Base-by-base conservation (phyloP, 2,888 invertebrate species). In the Idaea dimidiata region DNA sequence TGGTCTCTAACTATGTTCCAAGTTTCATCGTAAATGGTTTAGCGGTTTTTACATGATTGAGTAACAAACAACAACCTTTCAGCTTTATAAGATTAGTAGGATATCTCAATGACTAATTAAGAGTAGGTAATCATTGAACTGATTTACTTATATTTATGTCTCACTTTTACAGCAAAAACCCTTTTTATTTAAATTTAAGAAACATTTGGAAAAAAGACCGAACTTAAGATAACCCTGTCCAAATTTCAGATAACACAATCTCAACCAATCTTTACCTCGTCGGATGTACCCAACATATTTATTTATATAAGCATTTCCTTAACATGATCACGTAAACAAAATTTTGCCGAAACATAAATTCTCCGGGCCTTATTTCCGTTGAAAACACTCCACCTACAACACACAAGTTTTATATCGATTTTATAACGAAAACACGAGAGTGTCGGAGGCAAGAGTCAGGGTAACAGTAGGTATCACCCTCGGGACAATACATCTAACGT, bases 401-500 rank as follows among this genome's bases (percentile, higher is more conserved):
- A 62, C 62, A 67, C 67, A 66, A 66, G 69, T 67, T 67, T 67
- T 69, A 65, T 69, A 68, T 72, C 69, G 71, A 72, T 74, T 72
- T 72, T 68, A 64, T 70, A 66, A 65, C 61, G 65, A 67, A 75
- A 73, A 73, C 69, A 71, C 66, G 70, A 67, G 71, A 72, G 65
- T 68, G 66, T 80, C 78, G 79, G 75, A 69, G 79, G 75, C 77
- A 67, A 68, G 72, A 85, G 86, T 87, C 83, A 79, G 75, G 56
- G 18, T 17, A 74, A 72, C 59, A 77, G 77, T 77, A 82, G 85
- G 83, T 83, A 84, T 86, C 81, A 79, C 87, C 83, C 85, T 17
- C 63, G 83, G 85, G 87, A 84, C 87, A 79, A 86, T 85, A 88
- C 82, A 84, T 87, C 85, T 82, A 78, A 74, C 81, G 81, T 82